Percentiles rank a stretch among this genome's conserved stretches.
Evolutionary conservation across 2,113 vertebrate species (phyloP).

Genomic region (Zeus faber): DNA sequence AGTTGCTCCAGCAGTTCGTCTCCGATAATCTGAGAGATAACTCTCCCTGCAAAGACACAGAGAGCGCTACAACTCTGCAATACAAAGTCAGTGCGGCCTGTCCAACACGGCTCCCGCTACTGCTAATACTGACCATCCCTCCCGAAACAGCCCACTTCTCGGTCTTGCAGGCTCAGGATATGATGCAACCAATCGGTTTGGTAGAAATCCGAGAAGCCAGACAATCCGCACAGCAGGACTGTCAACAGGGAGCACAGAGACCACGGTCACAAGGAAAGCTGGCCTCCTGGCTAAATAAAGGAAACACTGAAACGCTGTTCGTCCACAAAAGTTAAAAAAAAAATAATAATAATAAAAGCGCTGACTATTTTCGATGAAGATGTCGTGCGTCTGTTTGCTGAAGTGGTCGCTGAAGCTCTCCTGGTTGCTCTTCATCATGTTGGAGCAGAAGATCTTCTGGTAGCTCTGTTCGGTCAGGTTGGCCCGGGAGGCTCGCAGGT

Average conservation of each 20-base stretch:
- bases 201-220: slow-evolving; percentile 83
- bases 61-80: no score
- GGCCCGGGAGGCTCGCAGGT: slow-evolving; percentile 55
- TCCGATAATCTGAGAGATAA: slow-evolving; percentile 66
- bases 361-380: slow-evolving; percentile 84
- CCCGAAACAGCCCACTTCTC: slow-evolving; percentile 77
- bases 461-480: slow-evolving; percentile 75
- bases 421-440: slow-evolving; percentile 83
- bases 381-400: slow-evolving; percentile 63
- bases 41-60: slow-evolving; percentile 47
- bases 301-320: no score
- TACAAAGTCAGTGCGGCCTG: no score
- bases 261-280: neutral
- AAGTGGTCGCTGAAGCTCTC: slow-evolving; percentile 61
- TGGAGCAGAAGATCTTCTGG: slow-evolving; percentile 80
- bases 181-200: slow-evolving; percentile 78
- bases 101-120: neutral
- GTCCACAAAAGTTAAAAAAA: neutral
- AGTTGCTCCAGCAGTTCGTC: slow-evolving; percentile 71
- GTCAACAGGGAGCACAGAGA: slow-evolving; percentile 9
- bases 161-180: slow-evolving; percentile 78
- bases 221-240: slow-evolving; percentile 83
- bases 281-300: no score
- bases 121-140: slow-evolving; percentile 70
- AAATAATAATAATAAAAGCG: slow-evolving; percentile 1